These are phyloP conservation scores for Synchiropus splendidus DNA, from an alignment of 2,113 vertebrate genomes.

Conservation along the genomic window DNA sequence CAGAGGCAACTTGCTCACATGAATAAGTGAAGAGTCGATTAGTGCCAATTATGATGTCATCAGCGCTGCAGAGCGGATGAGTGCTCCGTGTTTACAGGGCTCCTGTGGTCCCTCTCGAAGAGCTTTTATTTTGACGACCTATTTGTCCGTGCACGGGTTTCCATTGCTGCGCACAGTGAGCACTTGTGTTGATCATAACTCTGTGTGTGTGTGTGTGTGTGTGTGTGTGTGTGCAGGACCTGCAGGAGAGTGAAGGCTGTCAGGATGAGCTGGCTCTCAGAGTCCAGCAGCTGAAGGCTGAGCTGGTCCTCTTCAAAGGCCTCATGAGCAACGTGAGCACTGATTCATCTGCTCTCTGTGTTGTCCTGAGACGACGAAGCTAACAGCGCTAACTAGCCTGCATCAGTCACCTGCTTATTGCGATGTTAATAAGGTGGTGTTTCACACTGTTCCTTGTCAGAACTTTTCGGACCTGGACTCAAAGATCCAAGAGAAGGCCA, in stretches of 20 bases:
- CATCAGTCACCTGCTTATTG: neutral
- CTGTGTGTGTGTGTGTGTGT: constrained; percentile 9
- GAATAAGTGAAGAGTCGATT: too few relatives aligned
- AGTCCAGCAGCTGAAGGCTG: constrained; percentile 90
- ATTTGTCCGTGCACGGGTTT: too few relatives aligned
- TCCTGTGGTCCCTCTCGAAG: constrained; percentile 9
- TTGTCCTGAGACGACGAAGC: neutral
- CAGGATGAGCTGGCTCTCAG: constrained; percentile 90
- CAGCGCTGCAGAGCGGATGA: too few relatives aligned
- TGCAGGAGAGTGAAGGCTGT: constrained; percentile 89
- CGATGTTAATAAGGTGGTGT: neutral
- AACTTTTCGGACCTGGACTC: constrained; percentile 90
- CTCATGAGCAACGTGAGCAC: constrained; percentile 93
- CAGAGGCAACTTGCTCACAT: too few relatives aligned
- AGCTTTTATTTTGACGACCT: constrained; percentile 6
- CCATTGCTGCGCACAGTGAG: neutral
- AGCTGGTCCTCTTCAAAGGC: constrained; percentile 94
- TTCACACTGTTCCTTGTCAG: constrained; percentile 47
- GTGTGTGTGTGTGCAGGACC: constrained; percentile 66
- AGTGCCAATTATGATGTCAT: too few relatives aligned
- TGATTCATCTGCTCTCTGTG: neutral
- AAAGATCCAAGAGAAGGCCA: constrained; percentile 98
- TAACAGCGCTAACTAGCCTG: too few relatives aligned
- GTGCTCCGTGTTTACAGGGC: constrained; percentile 7
- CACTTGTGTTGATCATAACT: neutral